Evolutionary conservation across 2,888 invertebrate genomes (phyloP), one percentile per base, ranked within the genome.

Genomic region (Tenthredo mesomela): DNA sequence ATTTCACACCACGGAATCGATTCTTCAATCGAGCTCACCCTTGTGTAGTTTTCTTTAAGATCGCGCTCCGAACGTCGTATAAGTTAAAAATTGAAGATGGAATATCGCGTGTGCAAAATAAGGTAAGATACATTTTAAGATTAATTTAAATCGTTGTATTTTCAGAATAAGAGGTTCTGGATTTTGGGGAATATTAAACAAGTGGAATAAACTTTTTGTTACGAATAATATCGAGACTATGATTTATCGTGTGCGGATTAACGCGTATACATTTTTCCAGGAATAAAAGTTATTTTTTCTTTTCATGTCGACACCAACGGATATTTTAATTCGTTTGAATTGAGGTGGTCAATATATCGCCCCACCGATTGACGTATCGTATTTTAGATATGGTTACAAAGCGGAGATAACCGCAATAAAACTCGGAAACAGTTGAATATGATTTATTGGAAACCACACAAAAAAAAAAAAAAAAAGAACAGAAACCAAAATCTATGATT

Each of bases 351-450:
- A 47, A 73, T 73, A 40, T 47, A 73, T 73, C 10, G 40, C 12
- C 1, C 2, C 10, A 40, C 61, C 12, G 61, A 80, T 80, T 80
- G 80, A 80, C 37, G 21, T 58, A 61, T 80, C 58, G 61, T 37
- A 21, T 61, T 80, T 37, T 50, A 80, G 61, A 25, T 77, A 77
- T 3, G 10, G 75, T 50, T 54, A n/a, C 50, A 77, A 50, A 18
- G 54, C 18, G 40, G 50, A 54, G n/a, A 77, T 33, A 33, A 10
- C 29, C 15, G 54, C 54, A 50, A 54, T 77, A 50, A 54, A 77
- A 77, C 29, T 50, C 25, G 29, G 77, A 10, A 18, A 54, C 40
- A 77, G 50, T 54, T 25, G 10, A 21, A 18, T 43, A 37, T 75
- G 75, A 75, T 75, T 75, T 75, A 75, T 75, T 40, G 75, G 10